Conservation (phyloP, 2,888 invertebrate species). For the Endotricha flammealis region DNA sequence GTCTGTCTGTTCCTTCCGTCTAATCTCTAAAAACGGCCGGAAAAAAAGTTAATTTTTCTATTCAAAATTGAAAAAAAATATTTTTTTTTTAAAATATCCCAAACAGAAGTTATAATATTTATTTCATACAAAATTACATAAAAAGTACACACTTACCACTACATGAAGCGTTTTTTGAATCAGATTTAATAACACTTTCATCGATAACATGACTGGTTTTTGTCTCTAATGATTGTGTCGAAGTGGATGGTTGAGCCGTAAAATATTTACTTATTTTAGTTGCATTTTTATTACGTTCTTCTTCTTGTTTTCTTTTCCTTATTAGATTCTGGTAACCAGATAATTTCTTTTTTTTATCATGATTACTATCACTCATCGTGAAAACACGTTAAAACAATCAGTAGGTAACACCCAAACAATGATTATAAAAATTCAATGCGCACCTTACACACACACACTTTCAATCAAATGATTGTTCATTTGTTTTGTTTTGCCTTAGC, state of each 20-base stretch:
- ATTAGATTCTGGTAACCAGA: too few species aligned
- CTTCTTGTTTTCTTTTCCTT: too few species aligned
- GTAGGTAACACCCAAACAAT: background rate
- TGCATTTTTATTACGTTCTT: too few species aligned
- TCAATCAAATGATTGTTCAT: background rate
- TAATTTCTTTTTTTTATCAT: too few species aligned
- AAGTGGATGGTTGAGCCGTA: background rate
- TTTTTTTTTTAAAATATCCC: background rate
- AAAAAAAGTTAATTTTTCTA: background rate
- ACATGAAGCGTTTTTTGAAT: slow-evolving; percentile 5
- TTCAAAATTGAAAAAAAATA: background rate
- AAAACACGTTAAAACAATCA: background rate
- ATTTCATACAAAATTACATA: background rate
- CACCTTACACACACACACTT: background rate
- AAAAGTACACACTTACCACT: background rate
- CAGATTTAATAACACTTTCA: slow-evolving; percentile 6
- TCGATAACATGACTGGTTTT: slow-evolving; percentile 8
- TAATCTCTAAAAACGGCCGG: background rate
- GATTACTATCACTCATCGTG: too few species aligned
- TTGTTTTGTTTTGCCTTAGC: background rate
- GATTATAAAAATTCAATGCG: background rate
- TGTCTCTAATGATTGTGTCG: slow-evolving; percentile 4
- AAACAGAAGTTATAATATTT: background rate
- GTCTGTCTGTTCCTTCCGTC: background rate
- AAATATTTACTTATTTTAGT: too few species aligned